Percentiles rank a stretch among this genome's conserved stretches.
phyloP scores from a whole-genome alignment of 2,888 invertebrate genomes.

The Agonum fuliginosum region DNA sequence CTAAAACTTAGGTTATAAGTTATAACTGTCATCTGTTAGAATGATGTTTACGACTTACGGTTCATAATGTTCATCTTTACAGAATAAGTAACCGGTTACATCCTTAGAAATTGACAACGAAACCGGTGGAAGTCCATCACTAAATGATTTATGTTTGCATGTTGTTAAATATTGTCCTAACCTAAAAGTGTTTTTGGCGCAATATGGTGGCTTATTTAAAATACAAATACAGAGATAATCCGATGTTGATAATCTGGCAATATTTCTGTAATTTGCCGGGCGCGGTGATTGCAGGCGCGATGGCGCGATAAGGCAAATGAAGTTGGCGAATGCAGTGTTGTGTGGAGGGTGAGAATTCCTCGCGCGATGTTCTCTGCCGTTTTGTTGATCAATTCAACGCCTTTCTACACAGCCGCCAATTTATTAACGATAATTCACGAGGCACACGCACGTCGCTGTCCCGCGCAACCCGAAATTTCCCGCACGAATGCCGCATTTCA shows the following conservation, averaged over 20 bases:
- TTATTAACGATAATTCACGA: constrained; percentile 53
- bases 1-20: no score
- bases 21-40: no score
- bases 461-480: constrained; percentile 36
- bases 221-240: neutral
- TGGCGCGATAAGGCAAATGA: neutral
- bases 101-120: no score
- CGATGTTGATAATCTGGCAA: neutral
- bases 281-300: neutral
- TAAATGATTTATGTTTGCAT: no score
- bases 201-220: no score
- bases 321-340: neutral
- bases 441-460: constrained; percentile 19
- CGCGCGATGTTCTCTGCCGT: constrained; percentile 2
- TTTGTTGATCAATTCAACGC: constrained; percentile 54
- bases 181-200: no score
- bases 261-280: neutral
- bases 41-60: no score
- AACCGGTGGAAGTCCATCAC: no score
- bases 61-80: no score
- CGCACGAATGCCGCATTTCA: constrained; percentile 33
- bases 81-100: no score
- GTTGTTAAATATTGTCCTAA: no score
- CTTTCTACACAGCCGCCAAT: constrained; percentile 31
- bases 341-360: neutral